Percentiles rank a stretch among this genome's conserved stretches.
Conservation (phyloP, 2,113 vertebrate species). For the Dendropsophus ebraccatus region DNA sequence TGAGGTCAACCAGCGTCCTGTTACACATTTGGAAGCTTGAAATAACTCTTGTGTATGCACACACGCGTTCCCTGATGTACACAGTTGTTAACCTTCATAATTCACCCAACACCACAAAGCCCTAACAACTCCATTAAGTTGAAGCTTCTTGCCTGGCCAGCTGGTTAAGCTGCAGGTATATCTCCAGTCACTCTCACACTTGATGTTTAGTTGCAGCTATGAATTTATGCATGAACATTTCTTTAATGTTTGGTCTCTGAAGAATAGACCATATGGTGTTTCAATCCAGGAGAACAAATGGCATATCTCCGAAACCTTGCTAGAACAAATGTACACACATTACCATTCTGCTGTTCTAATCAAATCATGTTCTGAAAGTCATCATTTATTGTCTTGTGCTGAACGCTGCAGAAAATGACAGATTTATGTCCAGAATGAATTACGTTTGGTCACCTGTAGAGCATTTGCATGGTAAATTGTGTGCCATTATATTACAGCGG, state of each 20-base stretch:
- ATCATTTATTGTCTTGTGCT: constrained; percentile 16
- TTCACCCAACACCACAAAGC: too few relatives aligned
- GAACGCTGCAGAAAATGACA: constrained; percentile 8
- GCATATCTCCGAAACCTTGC: background rate
- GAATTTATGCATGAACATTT: background rate
- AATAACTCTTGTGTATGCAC: too few relatives aligned
- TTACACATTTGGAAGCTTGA: too few relatives aligned
- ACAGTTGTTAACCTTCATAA: too few relatives aligned
- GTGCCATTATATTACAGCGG: background rate
- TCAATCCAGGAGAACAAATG: constrained; percentile 18
- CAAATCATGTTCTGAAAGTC: constrained; percentile 9
- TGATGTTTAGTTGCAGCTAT: background rate
- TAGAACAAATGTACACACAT: constrained; percentile 17
- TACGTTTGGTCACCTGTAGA: constrained; percentile 13
- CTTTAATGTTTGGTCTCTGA: constrained; percentile 23
- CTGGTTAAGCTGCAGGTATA: constrained; percentile 8
- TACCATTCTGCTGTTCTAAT: constrained; percentile 29
- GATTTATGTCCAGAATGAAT: constrained; percentile 9
- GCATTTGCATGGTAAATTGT: constrained; percentile 7
- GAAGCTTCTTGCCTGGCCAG: too few relatives aligned
- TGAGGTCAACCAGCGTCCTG: too few relatives aligned
- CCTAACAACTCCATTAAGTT: too few relatives aligned
- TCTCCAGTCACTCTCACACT: background rate
- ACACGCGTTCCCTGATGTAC: too few relatives aligned
- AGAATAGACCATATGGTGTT: constrained; percentile 32